A percentile compares a stretch with the other conserved stretches of the same genome.
phyloP scores from a whole-genome alignment of 1,140 invertebrate species.

The Drosophila suzukii region DNA sequence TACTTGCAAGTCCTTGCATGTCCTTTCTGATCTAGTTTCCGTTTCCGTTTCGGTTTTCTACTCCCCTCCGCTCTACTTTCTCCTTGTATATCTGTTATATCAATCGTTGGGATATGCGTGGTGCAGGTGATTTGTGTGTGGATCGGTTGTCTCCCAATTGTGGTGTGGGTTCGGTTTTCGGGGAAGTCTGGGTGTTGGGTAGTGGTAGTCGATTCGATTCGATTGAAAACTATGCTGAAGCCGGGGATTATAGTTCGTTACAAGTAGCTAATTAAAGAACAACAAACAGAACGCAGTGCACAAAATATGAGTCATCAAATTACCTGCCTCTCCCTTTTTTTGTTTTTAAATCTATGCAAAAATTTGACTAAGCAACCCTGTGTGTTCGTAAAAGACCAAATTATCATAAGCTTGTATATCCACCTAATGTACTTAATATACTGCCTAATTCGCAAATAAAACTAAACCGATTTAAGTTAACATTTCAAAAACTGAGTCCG shows the following conservation, averaged over 20 bases:
- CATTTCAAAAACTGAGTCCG: conserved; percentile 6
- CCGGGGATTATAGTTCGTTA: conserved; percentile 29
- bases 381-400: conserved; percentile 72
- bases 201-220: conserved; percentile 17
- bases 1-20: conserved; percentile 9
- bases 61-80: neutral
- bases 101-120: conserved; percentile 81
- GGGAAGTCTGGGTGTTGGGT: conserved; percentile 1
- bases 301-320: conserved; percentile 45
- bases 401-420: conserved; percentile 58
- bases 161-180: conserved; percentile 13
- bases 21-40: conserved; percentile 23
- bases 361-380: conserved; percentile 82
- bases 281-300: conserved; percentile 67
- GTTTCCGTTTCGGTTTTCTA: neutral
- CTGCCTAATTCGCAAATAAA: conserved; percentile 37
- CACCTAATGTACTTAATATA: conserved; percentile 52
- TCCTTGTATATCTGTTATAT: conserved; percentile 29
- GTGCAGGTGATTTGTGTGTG: conserved; percentile 68
- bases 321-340: conserved; percentile 23
- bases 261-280: conserved; percentile 53
- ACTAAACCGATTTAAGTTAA: conserved; percentile 9
- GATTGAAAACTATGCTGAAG: conserved; percentile 36
- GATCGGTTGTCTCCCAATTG: conserved; percentile 28
- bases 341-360: conserved; percentile 65